A percentile compares a stretch with the other conserved stretches of the same genome.
Conservation (phyloP, 2,888 invertebrate species). For the Euspilapteryx auroguttella region DNA sequence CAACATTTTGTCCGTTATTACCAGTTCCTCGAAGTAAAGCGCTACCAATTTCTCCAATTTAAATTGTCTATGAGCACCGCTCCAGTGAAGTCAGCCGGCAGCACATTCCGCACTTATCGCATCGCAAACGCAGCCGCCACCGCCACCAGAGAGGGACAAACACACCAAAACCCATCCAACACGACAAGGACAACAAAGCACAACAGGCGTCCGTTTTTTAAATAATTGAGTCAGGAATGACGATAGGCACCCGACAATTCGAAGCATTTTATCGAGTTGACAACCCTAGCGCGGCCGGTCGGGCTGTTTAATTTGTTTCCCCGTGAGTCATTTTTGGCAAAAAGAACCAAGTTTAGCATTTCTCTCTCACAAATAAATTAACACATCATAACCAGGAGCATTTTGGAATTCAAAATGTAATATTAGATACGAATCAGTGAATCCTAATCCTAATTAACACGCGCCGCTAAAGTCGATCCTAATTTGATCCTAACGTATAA, state of each 20-base stretch:
- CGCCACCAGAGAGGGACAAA: constrained; percentile 21
- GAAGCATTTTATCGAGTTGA: constrained; percentile 45
- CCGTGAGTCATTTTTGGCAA: constrained; percentile 20
- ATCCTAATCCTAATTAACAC: constrained; percentile 48
- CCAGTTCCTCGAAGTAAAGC: constrained; percentile 30
- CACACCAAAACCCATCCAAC: constrained; percentile 21
- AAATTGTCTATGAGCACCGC: constrained; percentile 55
- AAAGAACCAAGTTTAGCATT: too few relatives aligned
- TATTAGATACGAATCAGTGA: constrained; percentile 30
- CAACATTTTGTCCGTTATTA: constrained; percentile 25
- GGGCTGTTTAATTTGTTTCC: constrained; percentile 45
- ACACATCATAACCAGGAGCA: too few relatives aligned
- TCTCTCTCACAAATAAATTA: too few relatives aligned
- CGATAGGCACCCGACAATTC: constrained; percentile 50
- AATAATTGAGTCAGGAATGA: constrained; percentile 55
- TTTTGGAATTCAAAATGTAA: neutral
- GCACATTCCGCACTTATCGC: constrained; percentile 51
- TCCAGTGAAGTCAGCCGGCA: constrained; percentile 53
- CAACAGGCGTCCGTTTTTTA: constrained; percentile 47
- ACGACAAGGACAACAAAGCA: constrained; percentile 27
- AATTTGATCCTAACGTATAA: constrained; percentile 51
- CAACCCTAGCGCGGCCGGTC: constrained; percentile 38
- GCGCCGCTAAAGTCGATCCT: constrained; percentile 38
- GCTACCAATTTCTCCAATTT: constrained; percentile 56
- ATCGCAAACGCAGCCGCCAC: constrained; percentile 35